A percentile compares a stretch with the other conserved stretches of the same genome.
Evolutionary conservation across 35 echinoderm and acorn worm genomes (phyloP).

Genomic region (Anneissia japonica): DNA sequence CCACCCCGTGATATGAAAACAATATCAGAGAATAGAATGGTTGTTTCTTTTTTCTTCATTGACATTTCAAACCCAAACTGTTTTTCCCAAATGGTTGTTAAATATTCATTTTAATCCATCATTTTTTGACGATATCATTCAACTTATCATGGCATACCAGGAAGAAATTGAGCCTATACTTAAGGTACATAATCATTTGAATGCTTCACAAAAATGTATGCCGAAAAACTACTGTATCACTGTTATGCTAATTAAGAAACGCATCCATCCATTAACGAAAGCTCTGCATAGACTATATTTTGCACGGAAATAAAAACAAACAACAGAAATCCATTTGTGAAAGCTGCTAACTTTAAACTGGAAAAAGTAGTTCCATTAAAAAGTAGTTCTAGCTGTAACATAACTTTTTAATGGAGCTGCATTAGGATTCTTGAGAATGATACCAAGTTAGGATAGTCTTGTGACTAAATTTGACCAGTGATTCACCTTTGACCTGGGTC

Average conservation of each 20-base stretch:
- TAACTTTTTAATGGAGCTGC: neutral
- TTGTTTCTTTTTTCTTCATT: conserved; percentile 2
- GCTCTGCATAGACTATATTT: neutral
- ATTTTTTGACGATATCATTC: neutral
- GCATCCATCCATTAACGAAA: neutral
- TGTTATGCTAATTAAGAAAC: neutral
- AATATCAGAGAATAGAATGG: neutral
- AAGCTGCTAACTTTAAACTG: neutral
- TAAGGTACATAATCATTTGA: conserved; percentile 38
- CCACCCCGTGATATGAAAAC: too few relatives aligned
- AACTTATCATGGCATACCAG: conserved; percentile 32
- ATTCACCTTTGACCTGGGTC: neutral
- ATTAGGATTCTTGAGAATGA: neutral
- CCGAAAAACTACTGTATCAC: conserved; percentile 1
- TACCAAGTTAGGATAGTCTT: neutral
- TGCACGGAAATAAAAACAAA: neutral
- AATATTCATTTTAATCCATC: neutral
- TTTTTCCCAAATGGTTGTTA: neutral
- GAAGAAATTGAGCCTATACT: conserved; percentile 72
- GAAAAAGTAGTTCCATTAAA: neutral
- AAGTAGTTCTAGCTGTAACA: too few relatives aligned
- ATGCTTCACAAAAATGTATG: neutral
- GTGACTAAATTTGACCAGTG: neutral
- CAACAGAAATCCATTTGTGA: neutral
- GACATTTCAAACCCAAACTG: neutral